Evolutionary conservation across 2,797 vertebrate species (phyloP).

Genomic region (Leptoclinus maculatus): DNA sequence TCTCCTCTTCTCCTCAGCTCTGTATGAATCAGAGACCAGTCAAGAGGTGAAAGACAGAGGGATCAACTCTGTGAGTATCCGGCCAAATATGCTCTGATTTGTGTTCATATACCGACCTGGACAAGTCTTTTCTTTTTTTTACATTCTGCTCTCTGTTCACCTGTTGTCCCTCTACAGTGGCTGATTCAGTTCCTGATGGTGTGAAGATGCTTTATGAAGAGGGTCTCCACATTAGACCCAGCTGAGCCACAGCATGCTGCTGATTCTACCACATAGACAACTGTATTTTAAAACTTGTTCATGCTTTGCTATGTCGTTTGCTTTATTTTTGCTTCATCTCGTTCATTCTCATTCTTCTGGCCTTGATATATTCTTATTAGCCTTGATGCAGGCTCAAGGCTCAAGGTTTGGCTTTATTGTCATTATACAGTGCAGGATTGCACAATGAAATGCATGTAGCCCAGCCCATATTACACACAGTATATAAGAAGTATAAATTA

Average conservation of each 20-base stretch:
- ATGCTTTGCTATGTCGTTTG: neutral
- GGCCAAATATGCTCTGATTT: neutral
- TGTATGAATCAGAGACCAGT: slow-evolving; percentile 81
- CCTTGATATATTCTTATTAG: no score
- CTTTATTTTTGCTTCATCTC: slow-evolving; percentile 8
- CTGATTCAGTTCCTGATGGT: slow-evolving; percentile 79
- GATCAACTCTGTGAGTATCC: slow-evolving; percentile 82
- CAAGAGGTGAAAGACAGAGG: slow-evolving; percentile 81
- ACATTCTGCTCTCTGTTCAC: slow-evolving; percentile 6
- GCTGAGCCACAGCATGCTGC: neutral
- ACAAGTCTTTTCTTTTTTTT: neutral
- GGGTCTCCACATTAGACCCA: slow-evolving; percentile 17
- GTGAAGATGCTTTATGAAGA: slow-evolving; percentile 61
- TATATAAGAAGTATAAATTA: neutral
- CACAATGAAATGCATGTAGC: neutral
- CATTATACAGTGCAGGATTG: neutral
- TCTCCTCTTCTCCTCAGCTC: slow-evolving; percentile 67
- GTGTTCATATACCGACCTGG: neutral
- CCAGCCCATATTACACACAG: neutral
- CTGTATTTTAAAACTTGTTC: neutral
- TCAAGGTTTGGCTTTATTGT: neutral
- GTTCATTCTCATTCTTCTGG: neutral
- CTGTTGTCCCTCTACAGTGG: slow-evolving; percentile 74
- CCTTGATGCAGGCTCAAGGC: neutral
- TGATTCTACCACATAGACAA: neutral